Base-by-base conservation (phyloP, 2,113 vertebrate species). In the Chaetops frenatus region DNA sequence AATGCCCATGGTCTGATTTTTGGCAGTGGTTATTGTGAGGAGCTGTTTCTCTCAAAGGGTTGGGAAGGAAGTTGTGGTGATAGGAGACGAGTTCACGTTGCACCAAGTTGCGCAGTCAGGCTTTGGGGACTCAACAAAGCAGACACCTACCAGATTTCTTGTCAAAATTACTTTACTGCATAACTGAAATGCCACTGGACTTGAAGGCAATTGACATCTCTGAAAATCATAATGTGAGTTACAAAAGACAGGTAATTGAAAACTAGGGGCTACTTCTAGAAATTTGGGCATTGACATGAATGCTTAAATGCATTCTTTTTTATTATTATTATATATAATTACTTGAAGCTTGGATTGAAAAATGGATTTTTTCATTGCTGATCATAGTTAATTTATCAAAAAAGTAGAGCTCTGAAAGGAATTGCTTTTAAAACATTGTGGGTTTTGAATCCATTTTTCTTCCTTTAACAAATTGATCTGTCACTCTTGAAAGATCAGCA, bases 401-500 rank as follows among this genome's bases (percentile, higher is more conserved):
- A 82, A 91, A 85, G 53, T 70, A 54, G 67, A 88, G 12, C 14
- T 93, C 85, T 92, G 82, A 86, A 93, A 92, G 58, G 72, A 95
- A 88, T 82, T 93, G 35, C 82, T 77, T 92, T 83, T 94, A 73
- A 94, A 92, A 93, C 72, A 60, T 73, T 94, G 71, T 93, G 45
- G 67, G 31, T 38, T 94, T 96, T 93, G 76, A 78, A 51, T 88
- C 82, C 42, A 92, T 95, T 96, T 94, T 92, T 89, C 64, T 82
- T 92, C 58, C 66, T 85, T 93, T 93, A 96, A 95, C 58, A 92
- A 81, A 94, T 90, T 91, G 93, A 90, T 93, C 70, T 96, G 74
- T 90, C 87, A 86, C 86, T 91, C 62, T 88, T 91, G 90, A 90
- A 94, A 88, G 79, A 95, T 96, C 90, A 92, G 81, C 66, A 83